Base-by-base conservation (phyloP, 2,888 invertebrate species). In the Linnaemya vulpina region DNA sequence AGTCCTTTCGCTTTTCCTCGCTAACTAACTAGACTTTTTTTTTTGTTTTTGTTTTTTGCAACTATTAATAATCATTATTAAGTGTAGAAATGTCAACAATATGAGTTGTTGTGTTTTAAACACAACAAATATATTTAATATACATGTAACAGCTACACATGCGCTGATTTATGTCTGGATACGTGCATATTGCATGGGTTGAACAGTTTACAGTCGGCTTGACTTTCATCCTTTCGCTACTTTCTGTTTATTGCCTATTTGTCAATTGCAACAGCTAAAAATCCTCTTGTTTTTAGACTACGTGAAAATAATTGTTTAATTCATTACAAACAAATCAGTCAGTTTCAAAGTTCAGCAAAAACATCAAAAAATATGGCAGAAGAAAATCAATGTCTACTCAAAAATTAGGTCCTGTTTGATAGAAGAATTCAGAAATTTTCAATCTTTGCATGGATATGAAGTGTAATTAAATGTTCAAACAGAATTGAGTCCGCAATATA, bases 1-100 rank as follows among this genome's bases (percentile, higher is more conserved):
- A 89, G 89, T 89, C 89, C 89, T 89, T 89, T 89, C 87, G 88
- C 88, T 89, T 89, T 88, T 75, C 10, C 25, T 67, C 22, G n/a
- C 11, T 15, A 73, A 46, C 35, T 49, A 49, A 49, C n/a, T 60
- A 43, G 25, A 65, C 1, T 35, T 55, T 46, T 40, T 40, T 13
- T 0, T 58, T 25, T 22, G 2, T n/a, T 3, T 30, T 40, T n/a
- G 8, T 88, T 74, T 70, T 22, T 58, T 68, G 46, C 51, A 83
- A 75, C 77, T 74, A 81, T 79, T 81, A 80, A 83, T 84, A 85
- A 83, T 80, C 79, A 81, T 80, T 83, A 86, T 84, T 83, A 70
- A 76, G 77, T 80, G 75, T 80, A 70, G 76, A 79, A 84, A 83
- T 82, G 86, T 84, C 84, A 75, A 81, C 80, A 81, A 77, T 83